phyloP scores from a whole-genome alignment of 2,797 vertebrate genomes.

The Pteropus rufus region DNA sequence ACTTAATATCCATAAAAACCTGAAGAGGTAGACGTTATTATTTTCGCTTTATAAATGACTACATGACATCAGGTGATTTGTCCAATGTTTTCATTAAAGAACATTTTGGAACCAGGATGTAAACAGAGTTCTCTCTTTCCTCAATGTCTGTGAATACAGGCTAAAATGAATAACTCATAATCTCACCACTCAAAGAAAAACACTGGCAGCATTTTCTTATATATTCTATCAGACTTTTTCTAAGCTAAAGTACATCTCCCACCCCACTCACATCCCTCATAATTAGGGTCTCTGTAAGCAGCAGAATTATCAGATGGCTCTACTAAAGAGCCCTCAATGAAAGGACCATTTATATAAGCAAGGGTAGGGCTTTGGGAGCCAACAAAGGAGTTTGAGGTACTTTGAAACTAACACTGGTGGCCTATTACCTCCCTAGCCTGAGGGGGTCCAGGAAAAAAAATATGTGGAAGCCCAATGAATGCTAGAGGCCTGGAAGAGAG shows the following conservation, averaged over 20 bases:
- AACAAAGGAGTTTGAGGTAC: neutral
- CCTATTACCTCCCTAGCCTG: neutral
- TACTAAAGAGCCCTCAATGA: neutral
- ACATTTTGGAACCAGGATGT: neutral
- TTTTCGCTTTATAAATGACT: constrained; percentile 31
- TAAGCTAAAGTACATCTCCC: neutral
- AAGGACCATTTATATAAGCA: neutral
- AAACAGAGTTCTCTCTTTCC: neutral
- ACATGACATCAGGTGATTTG: neutral
- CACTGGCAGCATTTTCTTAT: neutral
- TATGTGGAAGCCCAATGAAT: neutral
- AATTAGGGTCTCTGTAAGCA: neutral
- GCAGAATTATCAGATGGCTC: neutral
- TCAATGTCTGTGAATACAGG: neutral
- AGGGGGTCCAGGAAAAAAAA: neutral
- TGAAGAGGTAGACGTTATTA: neutral
- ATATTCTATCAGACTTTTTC: neutral
- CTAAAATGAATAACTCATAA: constrained; percentile 1
- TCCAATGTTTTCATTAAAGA: neutral
- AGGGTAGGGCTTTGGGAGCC: neutral
- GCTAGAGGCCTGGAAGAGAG: neutral
- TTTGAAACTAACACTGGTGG: neutral
- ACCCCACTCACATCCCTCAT: neutral
- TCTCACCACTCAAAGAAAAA: neutral
- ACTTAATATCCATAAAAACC: neutral